Conservation (phyloP, 2,888 invertebrate species). For the Luperina testacea region DNA sequence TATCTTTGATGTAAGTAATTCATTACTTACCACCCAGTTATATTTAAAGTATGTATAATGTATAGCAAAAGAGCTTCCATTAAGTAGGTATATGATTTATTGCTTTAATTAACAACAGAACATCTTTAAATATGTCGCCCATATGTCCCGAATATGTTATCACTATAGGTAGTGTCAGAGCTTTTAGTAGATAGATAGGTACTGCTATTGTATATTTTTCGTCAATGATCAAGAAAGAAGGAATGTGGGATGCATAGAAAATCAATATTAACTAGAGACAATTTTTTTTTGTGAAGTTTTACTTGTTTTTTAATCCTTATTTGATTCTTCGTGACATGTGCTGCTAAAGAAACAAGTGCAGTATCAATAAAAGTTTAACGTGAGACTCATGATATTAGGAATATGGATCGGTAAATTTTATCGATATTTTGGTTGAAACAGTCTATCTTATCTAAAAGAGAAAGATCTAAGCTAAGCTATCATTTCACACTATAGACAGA, state of each 20-base stretch:
- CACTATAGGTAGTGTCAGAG: slow-evolving; percentile 12
- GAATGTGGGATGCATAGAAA: background rate
- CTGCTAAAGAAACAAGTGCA: no score
- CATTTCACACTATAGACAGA: background rate
- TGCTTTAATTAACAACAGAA: slow-evolving; percentile 39
- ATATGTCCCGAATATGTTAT: slow-evolving; percentile 45
- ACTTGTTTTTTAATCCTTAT: background rate
- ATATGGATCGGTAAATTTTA: background rate
- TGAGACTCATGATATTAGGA: background rate
- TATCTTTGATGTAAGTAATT: background rate
- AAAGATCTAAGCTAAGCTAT: background rate
- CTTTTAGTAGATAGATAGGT: slow-evolving; percentile 20
- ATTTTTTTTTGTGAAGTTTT: background rate
- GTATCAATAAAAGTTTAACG: background rate
- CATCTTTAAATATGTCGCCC: slow-evolving; percentile 47
- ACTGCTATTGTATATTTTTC: background rate
- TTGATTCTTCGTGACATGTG: background rate
- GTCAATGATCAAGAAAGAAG: background rate
- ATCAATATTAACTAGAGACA: background rate
- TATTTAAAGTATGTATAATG: slow-evolving; percentile 15
- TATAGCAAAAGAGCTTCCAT: slow-evolving; percentile 32
- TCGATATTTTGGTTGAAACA: background rate
- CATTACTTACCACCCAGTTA: background rate
- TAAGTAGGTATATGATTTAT: slow-evolving; percentile 43
- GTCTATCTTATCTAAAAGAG: background rate